These are phyloP conservation scores for Indicator maculatus DNA, from an alignment of 2,113 vertebrate genomes.

Conservation along the genomic window DNA sequence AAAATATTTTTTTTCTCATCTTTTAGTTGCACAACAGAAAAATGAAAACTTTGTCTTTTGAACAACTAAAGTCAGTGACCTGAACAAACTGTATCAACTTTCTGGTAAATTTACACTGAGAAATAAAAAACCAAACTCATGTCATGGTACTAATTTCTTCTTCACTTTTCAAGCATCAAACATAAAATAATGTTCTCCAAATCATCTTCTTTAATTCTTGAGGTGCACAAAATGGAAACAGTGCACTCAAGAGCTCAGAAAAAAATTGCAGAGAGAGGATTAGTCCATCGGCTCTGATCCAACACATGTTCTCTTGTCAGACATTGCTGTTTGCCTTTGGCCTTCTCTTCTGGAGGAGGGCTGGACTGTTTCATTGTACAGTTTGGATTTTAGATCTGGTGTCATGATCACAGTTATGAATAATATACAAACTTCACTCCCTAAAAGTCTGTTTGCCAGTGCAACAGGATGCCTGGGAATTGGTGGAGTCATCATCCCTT, in stretches of 20 bases:
- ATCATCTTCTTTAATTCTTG: neutral
- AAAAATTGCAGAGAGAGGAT: neutral
- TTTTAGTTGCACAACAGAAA: neutral
- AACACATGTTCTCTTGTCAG: constrained; percentile 4
- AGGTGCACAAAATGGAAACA: neutral
- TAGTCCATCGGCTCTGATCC: constrained; percentile 8
- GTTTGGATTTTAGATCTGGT: constrained; percentile 32
- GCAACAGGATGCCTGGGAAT: neutral
- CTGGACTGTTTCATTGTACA: neutral
- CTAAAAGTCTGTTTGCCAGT: neutral
- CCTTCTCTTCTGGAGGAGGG: neutral
- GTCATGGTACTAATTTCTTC: neutral
- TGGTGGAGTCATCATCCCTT: no score
- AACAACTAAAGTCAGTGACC: neutral
- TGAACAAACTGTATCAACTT: neutral
- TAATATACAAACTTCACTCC: neutral
- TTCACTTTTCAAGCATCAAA: neutral
- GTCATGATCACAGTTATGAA: neutral
- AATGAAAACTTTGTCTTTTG: neutral
- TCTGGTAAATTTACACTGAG: neutral
- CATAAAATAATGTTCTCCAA: neutral
- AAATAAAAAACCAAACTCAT: neutral
- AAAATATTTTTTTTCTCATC: neutral
- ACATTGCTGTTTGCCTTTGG: constrained; percentile 39
- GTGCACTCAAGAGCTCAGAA: neutral